Base-by-base conservation (phyloP, 1,140 invertebrate species). In the Temnothorax nylanderi region DNA sequence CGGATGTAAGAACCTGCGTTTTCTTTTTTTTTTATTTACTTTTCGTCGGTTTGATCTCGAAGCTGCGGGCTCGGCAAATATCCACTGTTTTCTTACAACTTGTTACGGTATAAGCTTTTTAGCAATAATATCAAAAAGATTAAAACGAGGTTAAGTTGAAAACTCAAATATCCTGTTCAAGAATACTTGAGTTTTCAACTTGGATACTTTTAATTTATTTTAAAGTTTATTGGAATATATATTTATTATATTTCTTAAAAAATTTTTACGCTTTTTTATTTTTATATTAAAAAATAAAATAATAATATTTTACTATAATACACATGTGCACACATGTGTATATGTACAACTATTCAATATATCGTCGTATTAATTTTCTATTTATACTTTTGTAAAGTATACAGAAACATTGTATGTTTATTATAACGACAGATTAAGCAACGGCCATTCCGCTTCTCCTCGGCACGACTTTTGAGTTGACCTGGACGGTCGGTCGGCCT, bases 1-100 rank as follows among this genome's bases (percentile, higher is more conserved):
- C 64, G 87, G 47, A 89, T 74, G 87, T 86, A 76, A 89, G 87
- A 86, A 89, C 86, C 67, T 67, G 71, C 74, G 87, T 89, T 71
- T 49, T 71, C 1, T n/a, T 54, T 54, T 49, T 54, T 49, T n/a
- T 54, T 4, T 54, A 54, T 54, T 54, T 64, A 21, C 81, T 88
- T 77, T 78, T 76, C 87, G 62, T 88, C 60, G 47, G 67, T 89
- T 89, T 89, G 65, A 75, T 89, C 54, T 88, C 51, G 54, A 32
- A 49, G 32, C 60, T 86, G 56, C 62, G 62, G 74, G 84, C 62
- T 89, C 21, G 13, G 71, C 21, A 89, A 89, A 89, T 87, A 89
- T 89, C 84, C 18, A 47, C 54, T 74, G 11, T 44, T 72, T 82
- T 60, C 26, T 5, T 74, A n/a, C 34, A 69, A 37, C 16, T 56